Evolutionary conservation across 2,113 vertebrate genomes (phyloP), one percentile per base, ranked within the genome.

Genomic region (Oncorhynchus kisutch): DNA sequence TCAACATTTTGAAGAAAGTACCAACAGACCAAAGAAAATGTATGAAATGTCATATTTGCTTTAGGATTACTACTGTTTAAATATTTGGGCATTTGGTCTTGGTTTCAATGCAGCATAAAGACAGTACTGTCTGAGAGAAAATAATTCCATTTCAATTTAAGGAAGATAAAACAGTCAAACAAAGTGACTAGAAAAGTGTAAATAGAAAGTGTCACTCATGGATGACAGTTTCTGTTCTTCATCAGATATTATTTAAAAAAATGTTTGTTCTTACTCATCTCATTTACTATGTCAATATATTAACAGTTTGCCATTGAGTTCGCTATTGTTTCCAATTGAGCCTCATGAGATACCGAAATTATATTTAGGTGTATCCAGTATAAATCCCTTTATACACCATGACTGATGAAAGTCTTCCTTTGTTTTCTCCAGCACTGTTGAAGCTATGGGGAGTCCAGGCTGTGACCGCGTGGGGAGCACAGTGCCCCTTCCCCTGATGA

Each of bases 401-500:
- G 29, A 29, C 13, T 60, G 67, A 70, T 45, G 29, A 70, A 0
- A 49, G 22, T 29, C 7, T 16, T 22, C 8, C 31, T 65, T 8
- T 29, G 39, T 45, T 45, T 45, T 45, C 39, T 59, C 22, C 78
- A 84, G 81, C 1, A 1, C 76, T 60, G 69, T 39, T 59, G 76
- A 14, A 54, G 51, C 70, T 78, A 97, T 96, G 96, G 94, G 95
- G 90, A 97, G 94, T 8, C 81, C 93, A 80, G 93, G 93, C 80
- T 90, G 90, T 0, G 92, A 92, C 73, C 90, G 93, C 84, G 87
- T 73, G 13, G 0, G 80, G 81, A 88, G 74, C 67, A 0, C 81
- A 25, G 67, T 82, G 66, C 82, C 88, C 60, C 80, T 87, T 3
- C 1, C 81, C 81, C 54, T 81, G 78, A 81, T 64, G 72, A 54